These are phyloP conservation scores for Actinopyga echinites DNA, from an alignment of 53 echinoderm and acorn worm species.

Conservation along the genomic window DNA sequence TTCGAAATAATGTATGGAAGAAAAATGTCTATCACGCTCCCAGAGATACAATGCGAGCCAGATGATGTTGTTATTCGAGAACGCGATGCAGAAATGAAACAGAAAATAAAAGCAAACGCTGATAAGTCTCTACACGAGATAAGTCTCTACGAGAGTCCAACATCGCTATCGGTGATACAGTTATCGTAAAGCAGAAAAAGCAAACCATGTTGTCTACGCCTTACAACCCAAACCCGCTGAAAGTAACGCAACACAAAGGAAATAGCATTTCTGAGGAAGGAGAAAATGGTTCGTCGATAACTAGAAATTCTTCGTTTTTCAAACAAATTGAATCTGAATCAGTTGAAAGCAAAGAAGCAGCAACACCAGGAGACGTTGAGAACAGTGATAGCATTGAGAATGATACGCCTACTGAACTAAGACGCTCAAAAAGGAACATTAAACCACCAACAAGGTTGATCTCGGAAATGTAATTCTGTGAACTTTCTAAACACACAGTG, in stretches of 20 bases:
- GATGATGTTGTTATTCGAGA: neutral
- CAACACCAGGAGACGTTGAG: neutral
- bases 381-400: neutral
- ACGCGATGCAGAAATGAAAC: neutral
- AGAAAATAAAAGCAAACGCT: neutral
- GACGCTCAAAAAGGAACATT: neutral
- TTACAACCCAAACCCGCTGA: neutral
- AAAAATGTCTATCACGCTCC: neutral
- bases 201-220: neutral
- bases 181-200: neutral
- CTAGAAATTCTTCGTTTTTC: constrained; percentile 1
- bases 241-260: neutral
- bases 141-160: neutral
- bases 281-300: neutral
- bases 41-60: neutral
- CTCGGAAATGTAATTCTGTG: constrained; percentile 1
- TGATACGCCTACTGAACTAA: neutral
- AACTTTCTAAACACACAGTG: constrained; percentile 35
- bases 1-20: constrained; percentile 44
- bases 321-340: neutral
- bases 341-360: neutral
- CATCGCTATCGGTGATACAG: neutral
- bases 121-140: neutral
- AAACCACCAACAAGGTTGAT: neutral
- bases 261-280: neutral